Evolutionary conservation across 2,113 vertebrate species (phyloP), one percentile per base, ranked within the genome.

Genomic region (Lamprotornis superbus): DNA sequence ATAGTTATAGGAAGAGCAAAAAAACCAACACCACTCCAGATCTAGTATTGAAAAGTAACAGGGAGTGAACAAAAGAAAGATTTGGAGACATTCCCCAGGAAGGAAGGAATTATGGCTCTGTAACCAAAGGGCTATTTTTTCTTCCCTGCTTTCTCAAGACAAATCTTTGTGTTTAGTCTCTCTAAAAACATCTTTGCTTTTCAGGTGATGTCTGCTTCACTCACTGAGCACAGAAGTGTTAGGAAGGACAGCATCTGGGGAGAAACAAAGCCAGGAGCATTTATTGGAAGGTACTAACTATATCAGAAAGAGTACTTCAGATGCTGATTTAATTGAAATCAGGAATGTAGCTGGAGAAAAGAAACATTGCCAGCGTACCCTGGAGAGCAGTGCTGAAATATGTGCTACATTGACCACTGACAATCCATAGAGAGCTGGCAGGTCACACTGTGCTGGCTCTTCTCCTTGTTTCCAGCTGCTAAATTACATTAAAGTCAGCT

Each of bases 401-500:
- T 60, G 71, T 92, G 93, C 75, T 94, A 76, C 88, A 83, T 87
- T 95, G 96, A 94, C 87, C 95, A 92, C 92, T 83, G 90, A 94
- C 83, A 74, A 91, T 96, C 93, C 94, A 83, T 52, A 94, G 93
- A 95, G 93, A 97, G 85, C 90, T 96, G 85, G 85, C 85, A 93
- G 94, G 93, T 95, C 96, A 96, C 92, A 83, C 79, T 12, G 67
- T 65, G 94, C 64, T 95, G 93, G 83, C 96, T 96, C 76, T 89
- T 87, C 86, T 92, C 78, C 87, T 90, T 83, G 76, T 94, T 96
- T 96, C 93, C 88, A 94, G 79, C 92, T 92, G 92, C 93, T 96
- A 96, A 95, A 97, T 94, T 93, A 93, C 92, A 96, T 95, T 96
- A 94, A 91, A 96, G 85, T 83, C 92, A 95, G 79, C 88, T 97